Conservation (phyloP, 2,113 vertebrate genomes). For the Falcunculus frontatus region DNA sequence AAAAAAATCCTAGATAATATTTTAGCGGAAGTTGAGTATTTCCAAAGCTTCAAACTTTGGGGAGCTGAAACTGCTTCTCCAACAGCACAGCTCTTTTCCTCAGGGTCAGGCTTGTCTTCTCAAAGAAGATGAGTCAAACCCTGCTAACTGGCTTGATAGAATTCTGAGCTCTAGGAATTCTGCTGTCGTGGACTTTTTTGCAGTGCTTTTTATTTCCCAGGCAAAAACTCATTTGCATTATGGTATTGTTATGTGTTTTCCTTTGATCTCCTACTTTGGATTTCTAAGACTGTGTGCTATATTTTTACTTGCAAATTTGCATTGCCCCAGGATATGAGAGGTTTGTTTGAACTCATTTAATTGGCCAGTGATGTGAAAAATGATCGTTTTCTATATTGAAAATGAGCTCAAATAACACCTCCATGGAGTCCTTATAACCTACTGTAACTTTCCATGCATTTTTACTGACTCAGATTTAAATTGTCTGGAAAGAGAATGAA, state of each 20-base stretch:
- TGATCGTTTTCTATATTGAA: not conserved
- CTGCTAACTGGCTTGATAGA: not conserved
- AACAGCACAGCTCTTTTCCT: not conserved
- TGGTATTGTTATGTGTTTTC: not conserved
- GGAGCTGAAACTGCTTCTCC: not conserved
- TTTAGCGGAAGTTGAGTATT: not conserved
- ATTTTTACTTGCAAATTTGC: not conserved
- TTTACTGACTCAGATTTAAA: not conserved
- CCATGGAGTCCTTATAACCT: not conserved
- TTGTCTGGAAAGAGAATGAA: not conserved
- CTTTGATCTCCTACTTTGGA: slow-evolving; percentile 40
- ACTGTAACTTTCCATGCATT: not conserved
- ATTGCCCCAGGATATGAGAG: slow-evolving; percentile 24
- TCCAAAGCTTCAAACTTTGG: not conserved
- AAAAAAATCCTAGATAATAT: not conserved
- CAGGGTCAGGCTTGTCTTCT: not conserved
- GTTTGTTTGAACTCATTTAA: slow-evolving; percentile 39
- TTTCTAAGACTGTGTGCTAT: not conserved
- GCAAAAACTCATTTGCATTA: slow-evolving; percentile 9
- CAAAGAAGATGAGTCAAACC: not conserved
- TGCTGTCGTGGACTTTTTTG: slow-evolving; percentile 25
- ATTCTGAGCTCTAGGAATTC: slow-evolving; percentile 21
- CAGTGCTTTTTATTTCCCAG: not conserved
- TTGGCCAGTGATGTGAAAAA: slow-evolving; percentile 47
- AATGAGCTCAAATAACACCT: not conserved